Evolutionary conservation across 2,797 vertebrate species (phyloP).

Genomic region (Neosalanx taihuensis): DNA sequence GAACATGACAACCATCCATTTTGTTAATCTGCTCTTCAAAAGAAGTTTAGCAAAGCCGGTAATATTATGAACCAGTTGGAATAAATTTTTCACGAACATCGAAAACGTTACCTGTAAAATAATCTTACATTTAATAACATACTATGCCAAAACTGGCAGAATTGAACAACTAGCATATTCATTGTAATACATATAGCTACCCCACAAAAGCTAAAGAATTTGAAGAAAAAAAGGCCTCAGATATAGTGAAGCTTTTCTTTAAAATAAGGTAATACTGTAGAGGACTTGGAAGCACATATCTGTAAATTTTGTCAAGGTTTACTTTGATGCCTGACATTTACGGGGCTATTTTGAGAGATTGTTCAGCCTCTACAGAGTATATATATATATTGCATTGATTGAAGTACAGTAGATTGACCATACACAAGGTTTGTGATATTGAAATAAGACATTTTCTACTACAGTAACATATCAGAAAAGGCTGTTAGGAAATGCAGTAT

Average conservation of each 20-base stretch:
- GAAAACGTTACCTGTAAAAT: slow-evolving; percentile 35
- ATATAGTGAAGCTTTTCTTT: slow-evolving; percentile 18
- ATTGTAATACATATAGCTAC: background rate
- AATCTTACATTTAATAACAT: slow-evolving; percentile 20
- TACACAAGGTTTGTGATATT: background rate
- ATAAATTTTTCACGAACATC: slow-evolving; percentile 45
- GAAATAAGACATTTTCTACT: background rate
- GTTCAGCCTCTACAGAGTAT: slow-evolving; percentile 50
- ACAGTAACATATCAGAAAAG: slow-evolving; percentile 1
- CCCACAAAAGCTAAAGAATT: slow-evolving; percentile 20
- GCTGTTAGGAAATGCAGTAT: background rate
- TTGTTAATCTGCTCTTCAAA: slow-evolving; percentile 38
- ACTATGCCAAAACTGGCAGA: slow-evolving; percentile 27
- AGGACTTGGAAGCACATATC: slow-evolving; percentile 67
- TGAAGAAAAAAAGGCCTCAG: slow-evolving; percentile 19
- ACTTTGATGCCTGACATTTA: slow-evolving; percentile 19
- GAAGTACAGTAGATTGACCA: slow-evolving; percentile 31
- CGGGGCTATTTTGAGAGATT: slow-evolving; percentile 32
- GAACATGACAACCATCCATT: slow-evolving; percentile 52
- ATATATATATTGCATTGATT: slow-evolving; percentile 39
- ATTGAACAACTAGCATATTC: slow-evolving; percentile 30
- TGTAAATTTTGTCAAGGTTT: slow-evolving; percentile 14
- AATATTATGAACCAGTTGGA: slow-evolving; percentile 9
- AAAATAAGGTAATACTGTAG: slow-evolving; percentile 39
- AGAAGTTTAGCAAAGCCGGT: slow-evolving; percentile 30